A percentile compares a stretch with the other conserved stretches of the same genome.
These are phyloP conservation scores for Aphidoletes aphidimyza DNA, from an alignment of 2,888 invertebrate genomes.

Conservation along the genomic window DNA sequence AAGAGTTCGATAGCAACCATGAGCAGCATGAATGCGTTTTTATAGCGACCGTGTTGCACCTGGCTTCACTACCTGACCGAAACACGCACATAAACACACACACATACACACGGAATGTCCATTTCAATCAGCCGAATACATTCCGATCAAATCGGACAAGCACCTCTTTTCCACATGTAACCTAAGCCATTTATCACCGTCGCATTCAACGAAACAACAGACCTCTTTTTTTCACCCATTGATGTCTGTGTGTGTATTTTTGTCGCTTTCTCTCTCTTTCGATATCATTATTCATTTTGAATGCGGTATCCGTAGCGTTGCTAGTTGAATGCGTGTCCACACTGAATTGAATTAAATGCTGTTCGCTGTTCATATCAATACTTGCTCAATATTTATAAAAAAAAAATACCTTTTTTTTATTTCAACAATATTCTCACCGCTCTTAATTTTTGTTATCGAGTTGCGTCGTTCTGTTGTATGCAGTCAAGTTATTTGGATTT, in stretches of 20 bases:
- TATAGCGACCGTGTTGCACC: background rate
- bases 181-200: background rate
- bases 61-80: background rate
- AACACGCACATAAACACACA: background rate
- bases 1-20: background rate
- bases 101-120: no score
- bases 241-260: background rate
- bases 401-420: background rate
- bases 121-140: background rate
- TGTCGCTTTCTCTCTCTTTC: background rate
- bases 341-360: background rate
- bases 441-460: background rate
- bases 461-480: background rate
- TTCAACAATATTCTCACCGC: background rate
- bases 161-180: background rate
- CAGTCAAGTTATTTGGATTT: background rate
- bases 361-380: slow-evolving; percentile 3
- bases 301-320: slow-evolving; percentile 1
- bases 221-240: background rate
- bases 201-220: background rate
- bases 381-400: no score
- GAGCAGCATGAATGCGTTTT: background rate
- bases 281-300: background rate
- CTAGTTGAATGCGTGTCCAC: background rate
- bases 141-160: slow-evolving; percentile 18